Evolutionary conservation across 1,140 invertebrate species (phyloP), one percentile per base, ranked within the genome.

Genomic region (Anoplolepis gracilipes): DNA sequence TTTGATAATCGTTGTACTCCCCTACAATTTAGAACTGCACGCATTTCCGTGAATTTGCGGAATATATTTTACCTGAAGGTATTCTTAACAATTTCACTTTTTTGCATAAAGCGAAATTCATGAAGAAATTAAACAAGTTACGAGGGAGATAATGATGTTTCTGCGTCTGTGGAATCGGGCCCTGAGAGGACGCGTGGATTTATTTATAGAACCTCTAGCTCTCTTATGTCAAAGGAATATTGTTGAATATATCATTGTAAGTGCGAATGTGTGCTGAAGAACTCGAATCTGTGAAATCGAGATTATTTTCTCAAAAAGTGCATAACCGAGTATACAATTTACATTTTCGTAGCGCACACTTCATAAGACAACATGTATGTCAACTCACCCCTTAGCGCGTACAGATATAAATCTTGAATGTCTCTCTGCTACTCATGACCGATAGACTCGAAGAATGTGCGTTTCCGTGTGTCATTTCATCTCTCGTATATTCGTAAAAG

Each of bases 271-370:
- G 53, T 49, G 53, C 46, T 55, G 78, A 82, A 82, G 78, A 82
- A 82, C 78, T 82, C 78, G 78, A 82, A 82, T 82, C 78, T 82
- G 67, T 82, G 78, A 82, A 82, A 59, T 73, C 67, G 78, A 82
- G 53, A 13, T 46, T 57, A 42, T 82, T 73, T 73, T 70, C 67
- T 73, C 78, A 59, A 57, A n/a, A 79, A 59, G n/a, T 22, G 53
- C 67, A 13, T 82, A 82, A 73, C 73, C 25, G 36, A 22, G 42
- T 10, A 30, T 79, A 69, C 36, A 30, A 19, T 49, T 42, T 33
- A 72, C 36, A 46, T 39, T 57, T 72, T 46, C 67, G 22, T 73
- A 46, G 36, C 53, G 78, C 78, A 82, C 28, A 73, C n/a, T n/a
- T 73, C 36, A 46, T 4, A 28, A 82, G 22, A 65, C 11, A 11